Evolutionary conservation across 92 coral and sea anemone genomes (phyloP).

Genomic region (Siderastrea siderea): DNA sequence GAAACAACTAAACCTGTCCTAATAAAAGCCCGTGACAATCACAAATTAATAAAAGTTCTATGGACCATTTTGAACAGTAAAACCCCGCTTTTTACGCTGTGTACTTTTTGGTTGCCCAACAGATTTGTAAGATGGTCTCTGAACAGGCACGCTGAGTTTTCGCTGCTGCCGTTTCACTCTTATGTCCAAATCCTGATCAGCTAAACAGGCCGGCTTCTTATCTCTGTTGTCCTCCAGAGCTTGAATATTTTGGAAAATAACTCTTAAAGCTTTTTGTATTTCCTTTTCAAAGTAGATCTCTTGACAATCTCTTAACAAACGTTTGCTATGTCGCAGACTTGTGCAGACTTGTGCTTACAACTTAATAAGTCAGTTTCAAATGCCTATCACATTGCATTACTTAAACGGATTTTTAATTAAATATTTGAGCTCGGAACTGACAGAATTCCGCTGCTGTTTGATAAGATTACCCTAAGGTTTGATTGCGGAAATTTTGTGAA

Average conservation of each 20-base stretch:
- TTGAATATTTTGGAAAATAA: constrained; percentile 8
- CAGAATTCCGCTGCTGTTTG: background rate
- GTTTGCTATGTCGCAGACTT: too few species aligned
- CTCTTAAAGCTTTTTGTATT: constrained; percentile 11
- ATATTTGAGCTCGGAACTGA: background rate
- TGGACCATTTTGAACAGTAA: background rate
- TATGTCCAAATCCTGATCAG: background rate
- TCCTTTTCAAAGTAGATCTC: constrained; percentile 38
- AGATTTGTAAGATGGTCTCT: background rate
- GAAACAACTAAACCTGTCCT: too few species aligned
- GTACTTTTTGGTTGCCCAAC: background rate
- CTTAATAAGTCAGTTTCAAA: background rate
- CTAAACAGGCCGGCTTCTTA: background rate
- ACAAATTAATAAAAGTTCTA: background rate
- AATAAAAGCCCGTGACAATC: too few species aligned
- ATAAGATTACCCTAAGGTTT: background rate
- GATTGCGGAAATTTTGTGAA: background rate
- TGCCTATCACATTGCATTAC: background rate
- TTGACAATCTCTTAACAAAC: background rate
- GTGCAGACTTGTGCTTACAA: background rate
- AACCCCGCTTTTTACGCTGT: background rate
- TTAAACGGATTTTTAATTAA: constrained; percentile 2
- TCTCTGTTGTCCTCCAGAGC: constrained; percentile 12
- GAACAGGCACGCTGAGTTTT: background rate
- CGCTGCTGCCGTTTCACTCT: background rate